These are phyloP conservation scores for Drosophila setifemur DNA, from an alignment of 1,140 invertebrate species.

Conservation along the genomic window DNA sequence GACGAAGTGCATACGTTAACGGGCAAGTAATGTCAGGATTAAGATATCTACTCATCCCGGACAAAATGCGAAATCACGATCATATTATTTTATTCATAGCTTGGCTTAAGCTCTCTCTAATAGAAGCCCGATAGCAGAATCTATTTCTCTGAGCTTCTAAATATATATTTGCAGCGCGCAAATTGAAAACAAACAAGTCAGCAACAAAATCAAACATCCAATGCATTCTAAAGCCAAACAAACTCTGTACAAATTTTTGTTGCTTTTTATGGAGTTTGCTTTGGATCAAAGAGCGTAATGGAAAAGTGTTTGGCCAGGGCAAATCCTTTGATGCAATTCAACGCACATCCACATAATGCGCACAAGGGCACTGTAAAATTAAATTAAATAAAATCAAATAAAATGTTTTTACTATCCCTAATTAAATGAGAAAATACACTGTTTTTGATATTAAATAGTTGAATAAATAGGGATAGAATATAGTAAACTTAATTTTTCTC, in stretches of 20 bases:
- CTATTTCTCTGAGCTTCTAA: background rate
- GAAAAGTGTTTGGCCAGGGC: constrained; percentile 48
- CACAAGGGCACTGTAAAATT: constrained; percentile 1
- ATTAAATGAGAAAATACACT: too few species aligned
- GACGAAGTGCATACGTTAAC: constrained; percentile 1
- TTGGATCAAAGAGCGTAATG: constrained; percentile 44
- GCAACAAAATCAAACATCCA: constrained; percentile 35
- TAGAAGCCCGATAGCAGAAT: constrained; percentile 11
- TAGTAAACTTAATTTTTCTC: too few species aligned
- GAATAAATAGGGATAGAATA: too few species aligned
- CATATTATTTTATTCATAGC: constrained; percentile 40
- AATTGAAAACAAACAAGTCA: constrained; percentile 70
- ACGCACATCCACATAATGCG: constrained; percentile 21
- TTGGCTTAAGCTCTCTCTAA: constrained; percentile 19
- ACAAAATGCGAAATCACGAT: constrained; percentile 11
- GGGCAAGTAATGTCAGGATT: constrained; percentile 5
- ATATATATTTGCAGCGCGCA: constrained; percentile 56
- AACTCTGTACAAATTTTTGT: constrained; percentile 17
- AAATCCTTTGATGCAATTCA: constrained; percentile 50
- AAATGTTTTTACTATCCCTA: background rate
- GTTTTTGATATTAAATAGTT: too few species aligned
- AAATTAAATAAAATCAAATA: background rate
- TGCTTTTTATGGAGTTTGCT: constrained; percentile 20
- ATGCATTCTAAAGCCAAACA: constrained; percentile 27
- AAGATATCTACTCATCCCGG: constrained; percentile 5